Percentiles rank a stretch among this genome's conserved stretches.
Evolutionary conservation across 2,797 vertebrate species (phyloP).

Genomic region (Echeneis naucrates): DNA sequence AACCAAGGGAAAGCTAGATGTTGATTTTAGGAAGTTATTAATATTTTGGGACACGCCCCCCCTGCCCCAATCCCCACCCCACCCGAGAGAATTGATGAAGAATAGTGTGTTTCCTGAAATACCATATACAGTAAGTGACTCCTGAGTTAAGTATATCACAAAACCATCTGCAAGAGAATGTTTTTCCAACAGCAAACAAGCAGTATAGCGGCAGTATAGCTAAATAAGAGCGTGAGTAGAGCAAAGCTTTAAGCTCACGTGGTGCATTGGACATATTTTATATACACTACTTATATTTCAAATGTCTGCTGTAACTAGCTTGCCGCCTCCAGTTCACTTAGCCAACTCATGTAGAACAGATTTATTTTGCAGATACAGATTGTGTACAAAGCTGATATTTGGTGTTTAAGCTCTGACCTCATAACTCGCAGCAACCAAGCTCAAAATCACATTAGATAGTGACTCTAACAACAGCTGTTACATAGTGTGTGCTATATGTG

Average conservation of each 20-base stretch:
- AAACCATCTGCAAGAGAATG: conserved; percentile 3
- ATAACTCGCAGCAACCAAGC: not conserved
- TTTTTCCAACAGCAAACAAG: conserved; percentile 16
- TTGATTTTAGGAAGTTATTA: not conserved
- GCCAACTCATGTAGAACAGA: not conserved
- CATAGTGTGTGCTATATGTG: conserved; percentile 21
- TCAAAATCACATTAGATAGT: conserved; percentile 23
- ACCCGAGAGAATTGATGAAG: no score
- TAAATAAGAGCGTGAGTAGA: not conserved
- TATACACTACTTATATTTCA: not conserved
- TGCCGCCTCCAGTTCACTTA: not conserved
- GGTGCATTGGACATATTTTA: not conserved
- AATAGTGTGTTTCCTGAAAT: not conserved
- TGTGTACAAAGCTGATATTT: conserved; percentile 21
- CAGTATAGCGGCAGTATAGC: not conserved
- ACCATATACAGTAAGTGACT: not conserved
- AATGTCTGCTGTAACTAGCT: not conserved
- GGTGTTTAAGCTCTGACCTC: conserved; percentile 1
- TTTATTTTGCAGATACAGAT: not conserved
- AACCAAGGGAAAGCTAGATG: not conserved
- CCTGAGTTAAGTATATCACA: not conserved
- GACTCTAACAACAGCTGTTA: conserved; percentile 40
- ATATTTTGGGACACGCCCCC: not conserved
- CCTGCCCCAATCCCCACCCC: no score
- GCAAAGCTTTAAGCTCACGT: not conserved